Base-by-base conservation (phyloP, 2,113 vertebrate species). In the Chaenocephalus aceratus region DNA sequence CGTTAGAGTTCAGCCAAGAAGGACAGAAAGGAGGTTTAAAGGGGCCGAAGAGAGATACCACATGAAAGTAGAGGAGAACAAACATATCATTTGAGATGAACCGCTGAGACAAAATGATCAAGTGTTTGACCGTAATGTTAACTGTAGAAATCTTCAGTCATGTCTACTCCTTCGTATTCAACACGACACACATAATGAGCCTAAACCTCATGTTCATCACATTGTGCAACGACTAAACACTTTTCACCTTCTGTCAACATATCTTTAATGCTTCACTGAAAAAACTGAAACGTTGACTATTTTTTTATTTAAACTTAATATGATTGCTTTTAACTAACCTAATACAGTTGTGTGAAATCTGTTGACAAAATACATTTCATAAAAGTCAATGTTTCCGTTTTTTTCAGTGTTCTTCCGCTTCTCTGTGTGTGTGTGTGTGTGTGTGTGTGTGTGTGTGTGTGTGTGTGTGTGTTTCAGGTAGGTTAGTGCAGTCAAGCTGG, bases 361-460 rank as follows among this genome's bases (percentile, higher is more conserved):
- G 36, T 41, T 41, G 36, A 7, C 36, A 41, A 6, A 41, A 6
- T 41, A 6, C 5, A 41, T 41, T 41, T 6, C 1, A 41, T 41
- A 6, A 41, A 6, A 41, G 36, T 41, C 6, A 41, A 41, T 41
- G 36, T 41, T 41, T 41, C 36, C 6, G 36, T 21, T 41, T 41
- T 41, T 5, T 41, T 41, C 36, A 41, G 36, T 41, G 36, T 41
- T 6, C 36, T 41, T 41, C 36, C 7, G 1, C 44, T 15, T 10
- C 16, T 62, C 10, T 44, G 11, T 62, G 60, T 44, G 59, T 36
- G 58, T 41, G 58, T 60, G 58, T 57, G 51, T 75, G 45, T 34
- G 61, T n/a, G 36, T 54, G 52, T 60, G 36, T 56, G 45, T 80
- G 62, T 58, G 51, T 44, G 44, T 61, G 18, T 73, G 45, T 21